Evolutionary conservation across 2,113 vertebrate genomes (phyloP), one percentile per base, ranked within the genome.

Genomic region (Oceanites oceanicus): DNA sequence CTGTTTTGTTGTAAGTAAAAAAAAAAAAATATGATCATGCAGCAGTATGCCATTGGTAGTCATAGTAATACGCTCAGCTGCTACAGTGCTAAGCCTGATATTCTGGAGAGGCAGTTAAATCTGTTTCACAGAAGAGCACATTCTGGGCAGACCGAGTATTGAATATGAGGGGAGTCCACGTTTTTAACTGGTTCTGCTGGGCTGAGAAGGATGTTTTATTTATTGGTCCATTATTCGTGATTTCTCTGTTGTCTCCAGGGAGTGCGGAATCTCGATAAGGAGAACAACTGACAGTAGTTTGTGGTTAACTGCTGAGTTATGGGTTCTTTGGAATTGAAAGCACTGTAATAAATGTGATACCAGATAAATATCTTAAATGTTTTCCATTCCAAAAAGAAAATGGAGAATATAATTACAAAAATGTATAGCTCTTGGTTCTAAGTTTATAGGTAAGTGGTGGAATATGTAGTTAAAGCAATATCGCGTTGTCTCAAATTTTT

Each of bases 21-120:
- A 45, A 7, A 6, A 45, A 5, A 1, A 38, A 22, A 16, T 2
- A 25, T 1, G 22, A 2, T 27, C 2, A 0, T 2, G 32, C 62
- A 72, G n/a, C 26, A 0, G 30, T 19, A 5, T 25, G 80, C 42
- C 42, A 0, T 2, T 8, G 66, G 77, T 21, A 63, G 49, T 34
- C 18, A 8, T 17, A 36, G 72, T 15, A 20, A 27, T 45, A 14
- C 0, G 1, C 61, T 80, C 32, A 2, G 74, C 40, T 29, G 27
- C 55, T 16, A 6, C 42, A 10, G 53, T 1, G 42, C 8, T 22
- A 6, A 44, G 15, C 2, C 1, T n/a, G 56, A 2, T 47, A 0
- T 27, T 58, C 0, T 2, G 66, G 80, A 27, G 9, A 34, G 74
- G 61, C 84, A 75, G 25, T 56, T 18, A 3, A 29, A 45, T 34